phyloP scores from a whole-genome alignment of 2,888 invertebrate species.

The Eutolmus rufibarbis region DNA sequence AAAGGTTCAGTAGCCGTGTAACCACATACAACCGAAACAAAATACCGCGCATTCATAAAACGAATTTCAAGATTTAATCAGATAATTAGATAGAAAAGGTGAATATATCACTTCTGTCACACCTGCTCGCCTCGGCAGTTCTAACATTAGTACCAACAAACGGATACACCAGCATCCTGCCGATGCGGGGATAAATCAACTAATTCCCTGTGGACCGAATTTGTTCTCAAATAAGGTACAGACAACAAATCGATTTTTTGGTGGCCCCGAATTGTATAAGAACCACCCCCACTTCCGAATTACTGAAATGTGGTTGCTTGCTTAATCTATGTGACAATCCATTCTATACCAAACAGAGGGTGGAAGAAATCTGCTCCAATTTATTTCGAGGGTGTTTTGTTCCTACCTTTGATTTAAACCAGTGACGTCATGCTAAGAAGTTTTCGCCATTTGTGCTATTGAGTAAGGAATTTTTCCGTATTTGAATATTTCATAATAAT shows the following conservation, averaged over 20 bases:
- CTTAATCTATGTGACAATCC: slow-evolving; percentile 19
- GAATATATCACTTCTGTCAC: background rate
- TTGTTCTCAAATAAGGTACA: slow-evolving; percentile 39
- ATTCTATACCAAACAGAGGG: background rate
- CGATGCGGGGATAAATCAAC: slow-evolving; percentile 43
- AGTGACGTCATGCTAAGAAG: background rate
- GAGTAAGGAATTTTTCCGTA: background rate
- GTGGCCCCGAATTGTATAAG: background rate
- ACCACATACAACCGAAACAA: background rate
- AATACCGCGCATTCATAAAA: background rate
- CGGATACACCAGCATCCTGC: background rate
- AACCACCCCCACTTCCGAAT: slow-evolving; percentile 1
- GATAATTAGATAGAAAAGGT: background rate
- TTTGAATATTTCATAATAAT: background rate
- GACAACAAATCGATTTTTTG: slow-evolving; percentile 28
- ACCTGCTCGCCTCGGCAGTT: background rate
- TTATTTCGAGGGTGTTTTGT: background rate
- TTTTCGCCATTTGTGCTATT: background rate
- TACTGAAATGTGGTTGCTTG: background rate
- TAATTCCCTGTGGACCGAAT: slow-evolving; percentile 38
- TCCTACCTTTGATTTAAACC: slow-evolving; percentile 1
- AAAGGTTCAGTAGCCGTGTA: background rate
- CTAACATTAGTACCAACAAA: background rate
- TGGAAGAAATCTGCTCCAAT: background rate
- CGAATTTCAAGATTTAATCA: background rate